Base-by-base conservation (phyloP, 1,140 invertebrate species). In the Panagrolaimus sp. region DNA sequence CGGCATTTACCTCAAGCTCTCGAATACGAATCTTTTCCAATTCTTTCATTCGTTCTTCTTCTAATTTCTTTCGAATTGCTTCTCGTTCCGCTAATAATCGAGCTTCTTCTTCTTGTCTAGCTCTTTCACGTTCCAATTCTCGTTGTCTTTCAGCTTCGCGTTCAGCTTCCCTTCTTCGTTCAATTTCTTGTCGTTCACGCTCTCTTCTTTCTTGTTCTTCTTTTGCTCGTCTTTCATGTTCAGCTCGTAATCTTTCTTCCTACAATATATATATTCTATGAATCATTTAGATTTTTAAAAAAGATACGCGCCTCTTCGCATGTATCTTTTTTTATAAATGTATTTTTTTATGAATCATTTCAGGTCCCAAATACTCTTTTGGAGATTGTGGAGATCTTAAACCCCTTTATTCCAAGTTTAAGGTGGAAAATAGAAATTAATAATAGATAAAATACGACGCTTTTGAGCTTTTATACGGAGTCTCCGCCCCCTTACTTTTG, bases 201-300 rank as follows among this genome's bases (percentile, higher is more conserved):
- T 96, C 91, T 32, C 92, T 86, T 82, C 94, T 92, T 77, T 96
- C 94, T 78, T 91, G 88, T 79, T 93, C 93, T 80, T 92, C 91
- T 75, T 83, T 58, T 52, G 95, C 92, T 69, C 90, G 89, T 67
- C 85, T 83, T 68, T 85, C 73, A 9, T 85, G 75, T 52, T 84
- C 85, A 43, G 84, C 82, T 47, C 84, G 76, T 73, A 86, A 83
- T 43, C 82, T 73, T 69, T 84, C 81, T 73, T 86, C 80, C 73
- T 86, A 80, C 21, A 75, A 67, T 32, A 14, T 66, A 48, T 2
- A 12, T 3, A 65, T n/a, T 15, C 10, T 9, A 5, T 1, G 32
- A 12, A 12, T 12, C 17, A 32, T 10, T 64, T 0, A 64, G 28
- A 6, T 15, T 7, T 38, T 64, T 44, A 63, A 63, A 5, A 63